A percentile compares a stretch with the other conserved stretches of the same genome.
Conservation (phyloP, 2,797 vertebrate genomes). For the Chaunax sp. region DNA sequence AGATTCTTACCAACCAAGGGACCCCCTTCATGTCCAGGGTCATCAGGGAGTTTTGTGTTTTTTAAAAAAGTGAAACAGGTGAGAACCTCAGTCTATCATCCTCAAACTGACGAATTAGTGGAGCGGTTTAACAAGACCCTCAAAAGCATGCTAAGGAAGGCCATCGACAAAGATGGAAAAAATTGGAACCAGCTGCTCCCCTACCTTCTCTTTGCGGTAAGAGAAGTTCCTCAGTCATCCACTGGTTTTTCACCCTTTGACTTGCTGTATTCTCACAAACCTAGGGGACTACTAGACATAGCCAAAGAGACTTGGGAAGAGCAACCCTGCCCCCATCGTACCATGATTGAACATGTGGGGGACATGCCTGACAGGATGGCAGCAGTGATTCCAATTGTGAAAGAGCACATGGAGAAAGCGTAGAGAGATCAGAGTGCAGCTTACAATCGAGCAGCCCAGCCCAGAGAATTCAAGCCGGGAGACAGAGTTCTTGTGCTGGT, state of each 20-base stretch:
- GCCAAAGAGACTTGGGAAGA: no score
- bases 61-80: neutral
- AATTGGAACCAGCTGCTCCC: neutral
- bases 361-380: neutral
- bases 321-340: neutral
- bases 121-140: neutral
- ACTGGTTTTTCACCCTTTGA: neutral
- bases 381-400: neutral
- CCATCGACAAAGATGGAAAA: neutral
- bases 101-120: neutral
- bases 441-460: neutral
- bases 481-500: slow-evolving; percentile 19
- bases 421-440: neutral
- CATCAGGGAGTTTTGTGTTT: neutral
- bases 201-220: neutral
- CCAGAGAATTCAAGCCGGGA: slow-evolving; percentile 10
- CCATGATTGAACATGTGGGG: neutral
- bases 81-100: neutral
- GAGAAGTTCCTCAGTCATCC: neutral
- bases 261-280: no score
- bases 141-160: neutral
- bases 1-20: neutral
- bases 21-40: neutral
- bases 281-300: no score
- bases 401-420: neutral